A percentile compares a stretch with the other conserved stretches of the same genome.
These are phyloP conservation scores for Hedya salicella DNA, from an alignment of 2,888 invertebrate genomes.

Conservation along the genomic window DNA sequence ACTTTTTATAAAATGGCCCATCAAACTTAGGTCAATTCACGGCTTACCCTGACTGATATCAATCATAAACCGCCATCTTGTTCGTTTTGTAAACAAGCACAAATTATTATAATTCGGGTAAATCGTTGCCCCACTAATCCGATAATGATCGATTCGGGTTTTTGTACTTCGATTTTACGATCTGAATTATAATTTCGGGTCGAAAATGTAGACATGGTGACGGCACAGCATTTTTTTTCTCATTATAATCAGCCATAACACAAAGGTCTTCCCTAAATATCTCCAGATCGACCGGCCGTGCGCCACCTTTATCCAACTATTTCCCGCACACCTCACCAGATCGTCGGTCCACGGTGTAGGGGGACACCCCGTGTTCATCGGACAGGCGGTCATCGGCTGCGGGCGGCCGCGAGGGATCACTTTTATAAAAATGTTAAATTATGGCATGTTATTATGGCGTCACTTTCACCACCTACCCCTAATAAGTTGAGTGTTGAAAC, in stretches of 20 bases:
- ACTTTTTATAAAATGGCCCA: not conserved
- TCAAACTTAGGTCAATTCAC: not conserved
- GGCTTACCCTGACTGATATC: constrained; percentile 37
- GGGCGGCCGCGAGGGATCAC: too few relatives aligned
- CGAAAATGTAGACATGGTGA: constrained; percentile 35
- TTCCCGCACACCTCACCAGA: too few relatives aligned
- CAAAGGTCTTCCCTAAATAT: too few relatives aligned
- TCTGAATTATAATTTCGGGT: constrained; percentile 44
- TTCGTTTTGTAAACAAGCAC: constrained; percentile 44
- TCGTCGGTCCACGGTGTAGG: too few relatives aligned
- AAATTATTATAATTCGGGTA: constrained; percentile 69
- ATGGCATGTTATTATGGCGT: too few relatives aligned
- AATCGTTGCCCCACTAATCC: constrained; percentile 62
- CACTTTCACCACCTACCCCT: constrained; percentile 11
- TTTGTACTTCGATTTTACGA: constrained; percentile 56
- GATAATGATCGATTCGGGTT: constrained; percentile 62
- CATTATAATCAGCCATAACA: too few relatives aligned
- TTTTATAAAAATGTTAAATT: not conserved
- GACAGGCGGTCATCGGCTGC: too few relatives aligned
- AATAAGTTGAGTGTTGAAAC: too few relatives aligned
- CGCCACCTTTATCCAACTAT: too few relatives aligned
- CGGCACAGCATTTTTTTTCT: constrained; percentile 32
- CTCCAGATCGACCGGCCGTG: too few relatives aligned
- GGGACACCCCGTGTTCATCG: too few relatives aligned
- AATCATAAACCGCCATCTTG: constrained; percentile 41